Conservation (phyloP, 2,113 vertebrate genomes). For the Mormyrus lacerda region DNA sequence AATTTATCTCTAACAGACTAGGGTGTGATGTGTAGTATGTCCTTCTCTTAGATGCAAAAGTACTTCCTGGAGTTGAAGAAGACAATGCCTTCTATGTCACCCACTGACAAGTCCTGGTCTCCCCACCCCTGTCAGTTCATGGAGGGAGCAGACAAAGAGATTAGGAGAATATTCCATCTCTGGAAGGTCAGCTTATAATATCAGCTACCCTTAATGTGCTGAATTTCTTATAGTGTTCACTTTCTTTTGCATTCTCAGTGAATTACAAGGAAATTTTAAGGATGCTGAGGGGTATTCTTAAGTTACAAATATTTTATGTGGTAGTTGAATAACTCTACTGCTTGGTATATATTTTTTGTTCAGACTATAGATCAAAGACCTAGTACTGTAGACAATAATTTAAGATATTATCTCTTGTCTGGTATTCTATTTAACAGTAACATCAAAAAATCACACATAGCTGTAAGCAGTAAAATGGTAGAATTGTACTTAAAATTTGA, state of each 20-base stretch:
- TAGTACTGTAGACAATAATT: background rate
- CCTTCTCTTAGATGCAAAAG: constrained; percentile 75
- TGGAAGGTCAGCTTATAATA: constrained; percentile 75
- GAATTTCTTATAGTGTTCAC: background rate
- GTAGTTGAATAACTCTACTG: background rate
- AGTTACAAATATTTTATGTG: background rate
- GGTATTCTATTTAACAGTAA: background rate
- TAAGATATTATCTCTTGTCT: background rate
- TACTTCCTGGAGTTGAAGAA: constrained; percentile 88
- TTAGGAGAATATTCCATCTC: constrained; percentile 85
- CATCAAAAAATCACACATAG: background rate
- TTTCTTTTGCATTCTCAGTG: background rate
- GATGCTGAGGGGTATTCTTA: background rate
- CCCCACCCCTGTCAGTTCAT: constrained; percentile 79
- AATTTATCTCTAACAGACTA: background rate
- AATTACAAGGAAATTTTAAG: background rate
- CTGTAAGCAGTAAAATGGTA: background rate
- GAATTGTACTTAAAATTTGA: background rate
- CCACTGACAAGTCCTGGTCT: constrained; percentile 89
- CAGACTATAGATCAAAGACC: background rate
- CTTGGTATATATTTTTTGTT: background rate
- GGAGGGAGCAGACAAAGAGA: constrained; percentile 76
- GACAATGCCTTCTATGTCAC: constrained; percentile 83
- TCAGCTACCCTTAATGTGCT: background rate
- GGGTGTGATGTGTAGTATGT: background rate